Conservation (phyloP, 2,797 vertebrate genomes). For the Oophaga sylvatica region DNA sequence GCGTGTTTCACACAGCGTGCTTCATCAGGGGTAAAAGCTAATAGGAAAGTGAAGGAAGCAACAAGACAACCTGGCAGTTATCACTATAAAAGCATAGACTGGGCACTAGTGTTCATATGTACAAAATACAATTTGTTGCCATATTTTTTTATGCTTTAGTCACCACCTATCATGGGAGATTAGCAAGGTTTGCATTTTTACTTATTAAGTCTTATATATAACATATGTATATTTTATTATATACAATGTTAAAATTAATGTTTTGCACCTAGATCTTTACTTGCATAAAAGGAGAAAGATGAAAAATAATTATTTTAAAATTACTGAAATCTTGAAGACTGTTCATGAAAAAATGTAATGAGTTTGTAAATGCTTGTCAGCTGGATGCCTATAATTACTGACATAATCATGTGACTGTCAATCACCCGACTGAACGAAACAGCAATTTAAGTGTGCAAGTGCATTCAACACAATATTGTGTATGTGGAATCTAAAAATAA, state of each 20-base stretch:
- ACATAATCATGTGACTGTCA: slow-evolving; percentile 18
- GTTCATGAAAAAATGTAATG: slow-evolving; percentile 11
- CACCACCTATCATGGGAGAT: not conserved
- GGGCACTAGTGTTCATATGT: too few species aligned
- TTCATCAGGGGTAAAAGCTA: too few species aligned
- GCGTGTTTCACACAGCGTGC: too few species aligned
- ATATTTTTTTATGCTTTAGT: too few species aligned
- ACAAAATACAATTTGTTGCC: too few species aligned
- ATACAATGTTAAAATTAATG: not conserved
- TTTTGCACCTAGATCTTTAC: not conserved
- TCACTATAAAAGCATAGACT: too few species aligned
- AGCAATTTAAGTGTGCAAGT: not conserved
- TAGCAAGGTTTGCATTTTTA: not conserved
- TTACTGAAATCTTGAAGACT: not conserved
- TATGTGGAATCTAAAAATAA: not conserved
- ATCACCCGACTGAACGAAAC: not conserved
- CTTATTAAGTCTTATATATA: not conserved
- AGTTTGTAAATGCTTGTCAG: slow-evolving; percentile 19
- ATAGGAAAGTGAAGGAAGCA: too few species aligned
- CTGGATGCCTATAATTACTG: slow-evolving; percentile 12
- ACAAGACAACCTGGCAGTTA: too few species aligned
- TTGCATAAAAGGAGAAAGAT: not conserved
- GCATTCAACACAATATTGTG: not conserved
- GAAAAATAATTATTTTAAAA: slow-evolving; percentile 18
- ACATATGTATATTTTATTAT: not conserved